Evolutionary conservation across 2,888 invertebrate genomes (phyloP), one percentile per base, ranked within the genome.

Genomic region (Ecdyonurus torrentis): DNA sequence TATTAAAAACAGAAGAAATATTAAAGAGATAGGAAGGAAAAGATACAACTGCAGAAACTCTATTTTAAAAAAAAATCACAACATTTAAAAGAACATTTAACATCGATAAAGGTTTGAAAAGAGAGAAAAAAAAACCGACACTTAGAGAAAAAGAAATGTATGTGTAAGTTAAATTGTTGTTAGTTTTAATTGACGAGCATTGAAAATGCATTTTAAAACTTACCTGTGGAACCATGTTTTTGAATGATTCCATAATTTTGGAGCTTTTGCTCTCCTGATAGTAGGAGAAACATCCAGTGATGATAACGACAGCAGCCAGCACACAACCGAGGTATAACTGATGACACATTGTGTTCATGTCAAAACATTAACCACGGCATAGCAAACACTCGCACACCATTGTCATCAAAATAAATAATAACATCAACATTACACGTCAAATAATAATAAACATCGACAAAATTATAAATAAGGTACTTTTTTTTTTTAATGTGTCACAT

Each of bases 171-270:
- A 50, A 18, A 18, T 7, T 50, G n/a, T n/a, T n/a, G n/a, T n/a
- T n/a, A n/a, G n/a, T n/a, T 37, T 37, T 37, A 37, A 37, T 37
- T 10, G 37, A 37, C 37, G 37, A 10, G 37, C 15, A 10, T 5
- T 15, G 37, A 15, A 15, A 5, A 37, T 37, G 37, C 25, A 63
- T n/a, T n/a, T n/a, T 52, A 52, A 64, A 58, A 63, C 60, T 61
- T 66, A 70, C 70, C 72, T 77, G 84, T 0, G 89, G 89, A 10
- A 88, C 81, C 80, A 92, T 80, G 72, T 86, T 87, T 70, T 86
- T 85, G 72, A 92, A 92, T 7, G 88, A 87, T 68, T 90, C 90
- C 89, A 92, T 91, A 52, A 90, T 87, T 67, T 82, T 81, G 15
- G 83, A 79, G 70, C 87, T 89, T 71, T 86, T 88, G 62, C 81